Evolutionary conservation across 2,113 vertebrate genomes (phyloP).

Genomic region (Dasyurus viverrinus): DNA sequence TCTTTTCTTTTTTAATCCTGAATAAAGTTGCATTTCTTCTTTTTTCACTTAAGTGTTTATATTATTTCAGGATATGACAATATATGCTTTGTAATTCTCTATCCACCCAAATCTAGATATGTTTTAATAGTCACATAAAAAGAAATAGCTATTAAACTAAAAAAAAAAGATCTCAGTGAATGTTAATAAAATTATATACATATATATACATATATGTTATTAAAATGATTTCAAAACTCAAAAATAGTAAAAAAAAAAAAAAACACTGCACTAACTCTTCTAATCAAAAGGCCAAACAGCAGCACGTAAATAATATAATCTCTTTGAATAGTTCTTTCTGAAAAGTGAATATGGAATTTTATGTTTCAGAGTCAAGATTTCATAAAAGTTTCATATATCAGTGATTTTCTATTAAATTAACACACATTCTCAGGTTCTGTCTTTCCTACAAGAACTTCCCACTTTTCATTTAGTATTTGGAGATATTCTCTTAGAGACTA

Average conservation of each 20-base stretch:
- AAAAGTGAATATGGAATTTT: neutral
- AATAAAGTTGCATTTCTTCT: too few relatives aligned
- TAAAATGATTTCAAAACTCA: slow-evolving; percentile 10
- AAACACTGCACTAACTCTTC: neutral
- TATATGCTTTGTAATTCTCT: slow-evolving; percentile 10
- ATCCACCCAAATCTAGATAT: slow-evolving; percentile 16
- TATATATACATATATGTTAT: neutral
- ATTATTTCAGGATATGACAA: too few relatives aligned
- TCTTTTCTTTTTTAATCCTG: too few relatives aligned
- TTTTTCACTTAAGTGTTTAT: too few relatives aligned
- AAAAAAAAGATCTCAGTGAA: neutral
- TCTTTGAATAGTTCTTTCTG: neutral
- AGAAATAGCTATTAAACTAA: neutral
- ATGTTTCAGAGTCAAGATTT: neutral
- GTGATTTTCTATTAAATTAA: neutral
- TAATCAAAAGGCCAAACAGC: neutral
- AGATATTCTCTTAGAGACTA: neutral
- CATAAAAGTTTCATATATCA: neutral
- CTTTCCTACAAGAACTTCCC: neutral
- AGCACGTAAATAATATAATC: neutral
- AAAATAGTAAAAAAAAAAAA: slow-evolving; percentile 43
- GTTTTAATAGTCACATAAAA: slow-evolving; percentile 15
- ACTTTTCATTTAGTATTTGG: slow-evolving; percentile 1
- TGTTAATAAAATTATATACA: neutral
- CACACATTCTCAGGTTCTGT: neutral